Evolutionary conservation across 2,888 invertebrate species (phyloP), one percentile per base, ranked within the genome.

Genomic region (Alentia gelatinosa): DNA sequence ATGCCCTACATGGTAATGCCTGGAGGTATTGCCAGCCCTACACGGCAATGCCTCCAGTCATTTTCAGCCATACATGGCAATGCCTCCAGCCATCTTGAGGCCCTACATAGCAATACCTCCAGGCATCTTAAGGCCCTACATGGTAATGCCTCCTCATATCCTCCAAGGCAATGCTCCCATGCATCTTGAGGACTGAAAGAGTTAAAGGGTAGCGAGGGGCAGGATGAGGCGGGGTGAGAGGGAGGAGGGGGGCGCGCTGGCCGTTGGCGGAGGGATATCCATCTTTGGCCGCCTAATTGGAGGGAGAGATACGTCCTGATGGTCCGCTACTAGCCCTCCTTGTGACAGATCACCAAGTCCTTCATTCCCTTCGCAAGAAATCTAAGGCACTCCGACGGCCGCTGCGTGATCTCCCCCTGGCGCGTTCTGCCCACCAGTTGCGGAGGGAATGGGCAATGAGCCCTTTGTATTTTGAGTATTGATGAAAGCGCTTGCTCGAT

Each of bases 291-390:
- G n/a, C 79, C 79, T 79, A 79, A 79, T 79, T 79, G 79, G 79
- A 79, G n/a, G 56, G 79, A 79, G 37, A 15, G 79, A 79, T 79
- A 23, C 37, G 37, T 79, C 79, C 39, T 79, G 79, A 79, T 79
- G 79, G 79, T 12, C 15, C 79, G 37, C 26, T 30, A 68, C 30
- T 30, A 12, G 79, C 37, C 37, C 19, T 26, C 74, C 74, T 74
- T 26, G 30, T 79, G 79, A 79, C 79, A 79, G 79, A 79, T 79
- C 79, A 35, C 35, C 79, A 79, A 39, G 39, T 79, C 79, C 79
- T n/a, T 12, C n/a, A 35, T 79, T 39, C 79, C 26, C 7, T 37
- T 15, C 79, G 39, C 15, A n/a, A 63, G 23, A 12, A 12, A 63
- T 63, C 63, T 63, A 5, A 12, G 23, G 15, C 63, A 12, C 63